Conservation (phyloP, 2,888 invertebrate genomes). For the Nebria brevicollis region DNA sequence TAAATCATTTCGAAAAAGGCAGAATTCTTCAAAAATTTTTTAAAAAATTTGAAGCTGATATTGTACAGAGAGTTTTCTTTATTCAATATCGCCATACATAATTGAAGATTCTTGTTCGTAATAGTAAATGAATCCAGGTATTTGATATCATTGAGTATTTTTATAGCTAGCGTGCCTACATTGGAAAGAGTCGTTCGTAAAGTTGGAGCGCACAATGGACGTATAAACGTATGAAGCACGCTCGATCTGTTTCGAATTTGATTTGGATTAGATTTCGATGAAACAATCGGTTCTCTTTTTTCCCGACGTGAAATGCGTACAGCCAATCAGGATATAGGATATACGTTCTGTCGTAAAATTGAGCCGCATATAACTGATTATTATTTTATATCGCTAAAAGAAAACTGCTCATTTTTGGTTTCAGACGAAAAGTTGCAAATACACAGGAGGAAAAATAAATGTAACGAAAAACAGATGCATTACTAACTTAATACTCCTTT, state of each 20-base stretch:
- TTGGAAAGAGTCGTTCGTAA: background rate
- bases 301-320: background rate
- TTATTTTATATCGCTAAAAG: background rate
- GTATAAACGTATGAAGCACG: slow-evolving; percentile 32
- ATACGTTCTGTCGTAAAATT: slow-evolving; percentile 25
- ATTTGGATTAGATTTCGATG: slow-evolving; percentile 41
- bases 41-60: too few species aligned
- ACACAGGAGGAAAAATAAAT: too few species aligned
- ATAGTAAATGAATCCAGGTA: background rate
- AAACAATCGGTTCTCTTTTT: slow-evolving; percentile 20
- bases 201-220: background rate
- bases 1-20: too few species aligned
- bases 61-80: background rate
- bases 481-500: too few species aligned
- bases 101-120: background rate
- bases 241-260: slow-evolving; percentile 43
- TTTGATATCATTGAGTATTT: background rate
- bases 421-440: too few species aligned
- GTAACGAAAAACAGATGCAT: too few species aligned
- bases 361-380: background rate
- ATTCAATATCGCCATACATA: background rate
- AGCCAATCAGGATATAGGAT: slow-evolving; percentile 28
- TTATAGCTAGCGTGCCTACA: background rate
- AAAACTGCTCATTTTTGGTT: too few species aligned
- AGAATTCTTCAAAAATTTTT: too few species aligned